Base-by-base conservation (phyloP, 2,113 vertebrate species). In the Ivindomyrus marchei region DNA sequence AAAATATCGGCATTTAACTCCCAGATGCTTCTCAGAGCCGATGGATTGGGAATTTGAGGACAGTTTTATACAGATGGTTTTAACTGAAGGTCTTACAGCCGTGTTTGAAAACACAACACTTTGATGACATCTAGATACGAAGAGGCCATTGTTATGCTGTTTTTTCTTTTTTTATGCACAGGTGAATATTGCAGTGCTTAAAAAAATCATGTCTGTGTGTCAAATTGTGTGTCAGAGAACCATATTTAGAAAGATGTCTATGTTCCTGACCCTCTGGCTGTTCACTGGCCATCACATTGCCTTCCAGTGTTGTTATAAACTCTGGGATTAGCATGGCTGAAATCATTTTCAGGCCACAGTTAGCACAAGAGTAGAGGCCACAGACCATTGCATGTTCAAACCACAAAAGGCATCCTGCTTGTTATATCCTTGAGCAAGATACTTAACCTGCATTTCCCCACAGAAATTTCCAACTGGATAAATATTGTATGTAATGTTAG, bases 181-280 rank as follows among this genome's bases (percentile, higher is more conserved):
- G 70, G 70, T 77, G 11, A 17, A 77, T 9, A 27, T n/a, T 27
- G n/a, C 62, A 27, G 3, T 27, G n/a, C 62, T 83, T 87, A 27
- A 85, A 58, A 24, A 85, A 90, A 53, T 87, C 87, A 87, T 87
- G 84, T 3, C 42, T 36, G 66, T 42, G 70, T 70, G 89, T 46
- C 19, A 24, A 27, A 77, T 31, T 39, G n/a, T 39, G 31, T 17
- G 31, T 24, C 9, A 47, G 21, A 47, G 45, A 85, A 46, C 21
- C 80, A 85, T 85, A 19, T 80, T 80, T 36, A 80, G 74, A 80
- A 80, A 39, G 11, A 80, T 19, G 36, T 42, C 36, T 42, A 13
- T 42, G 36, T 42, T 8, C 4, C 9, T 80, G 74, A 13, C 74
- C 36, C 36, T 39, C 1, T 19, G 13, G 6, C 74, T 42, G 6